Conservation (phyloP, 2,888 invertebrate species). For the Coremacera marginata region DNA sequence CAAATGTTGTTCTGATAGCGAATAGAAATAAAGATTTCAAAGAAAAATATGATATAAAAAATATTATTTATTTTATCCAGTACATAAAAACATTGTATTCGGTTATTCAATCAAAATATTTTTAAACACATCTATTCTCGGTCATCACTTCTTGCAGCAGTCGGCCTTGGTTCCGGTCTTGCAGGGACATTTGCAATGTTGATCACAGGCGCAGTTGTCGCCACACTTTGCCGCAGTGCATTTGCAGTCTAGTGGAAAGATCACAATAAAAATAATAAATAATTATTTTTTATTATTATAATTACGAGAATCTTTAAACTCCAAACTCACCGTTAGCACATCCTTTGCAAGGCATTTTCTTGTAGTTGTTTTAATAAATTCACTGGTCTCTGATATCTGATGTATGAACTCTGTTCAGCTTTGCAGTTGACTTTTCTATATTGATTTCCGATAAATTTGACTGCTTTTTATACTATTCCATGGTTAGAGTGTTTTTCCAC, state of each 20-base stretch:
- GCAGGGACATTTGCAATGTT: conserved; percentile 57
- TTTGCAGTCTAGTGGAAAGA: conserved; percentile 55
- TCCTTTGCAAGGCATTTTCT: conserved; percentile 59
- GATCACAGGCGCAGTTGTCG: conserved; percentile 56
- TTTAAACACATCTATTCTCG: too few relatives aligned
- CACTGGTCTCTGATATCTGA: neutral
- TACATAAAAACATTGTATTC: too few relatives aligned
- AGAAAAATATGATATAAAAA: too few relatives aligned
- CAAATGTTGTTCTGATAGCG: too few relatives aligned
- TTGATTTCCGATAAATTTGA: conserved; percentile 9
- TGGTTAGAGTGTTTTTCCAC: neutral
- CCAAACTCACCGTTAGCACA: conserved; percentile 57
- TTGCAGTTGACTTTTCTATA: neutral
- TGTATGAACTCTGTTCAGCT: neutral
- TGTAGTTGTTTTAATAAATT: neutral
- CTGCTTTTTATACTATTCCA: conserved; percentile 33
- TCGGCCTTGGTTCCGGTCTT: conserved; percentile 51
- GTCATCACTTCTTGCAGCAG: conserved; percentile 46
- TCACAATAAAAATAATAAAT: neutral
- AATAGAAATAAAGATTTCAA: too few relatives aligned
- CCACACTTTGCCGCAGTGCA: conserved; percentile 59
- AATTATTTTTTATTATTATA: neutral
- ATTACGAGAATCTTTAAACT: neutral
- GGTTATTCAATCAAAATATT: too few relatives aligned
- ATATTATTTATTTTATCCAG: too few relatives aligned